Base-by-base conservation (phyloP, 1,140 invertebrate species). In the Gryon sp. region DNA sequence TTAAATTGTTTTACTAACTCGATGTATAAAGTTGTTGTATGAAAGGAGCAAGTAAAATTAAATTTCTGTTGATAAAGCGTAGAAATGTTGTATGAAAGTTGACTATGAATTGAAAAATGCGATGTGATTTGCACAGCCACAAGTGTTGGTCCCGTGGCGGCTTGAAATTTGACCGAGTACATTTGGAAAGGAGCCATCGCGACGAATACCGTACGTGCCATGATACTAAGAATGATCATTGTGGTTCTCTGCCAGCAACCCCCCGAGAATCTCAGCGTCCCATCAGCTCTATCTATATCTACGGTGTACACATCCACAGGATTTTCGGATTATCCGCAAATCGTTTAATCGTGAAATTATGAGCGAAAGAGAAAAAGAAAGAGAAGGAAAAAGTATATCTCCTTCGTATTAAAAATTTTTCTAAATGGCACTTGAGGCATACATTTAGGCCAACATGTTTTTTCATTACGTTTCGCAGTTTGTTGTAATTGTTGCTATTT, bases 341-440 rank as follows among this genome's bases (percentile, higher is more conserved):
- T 68, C 72, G 62, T 68, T 62, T 76, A 55, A 57, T 62, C 55
- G 63, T 36, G 63, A 68, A 76, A 76, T 66, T 75, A 68, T 75
- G 60, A 75, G 36, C 19, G 30, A 28, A 48, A 63, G n/a, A n/a
- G n/a, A n/a, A n/a, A n/a, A n/a, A n/a, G n/a, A n/a, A n/a, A n/a
- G n/a, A n/a, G n/a, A n/a, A n/a, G n/a, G n/a, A n/a, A n/a, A 63
- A 57, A 20, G 12, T n/a, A n/a, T n/a, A n/a, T n/a, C 19, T 30
- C 3, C 20, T n/a, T 15, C 9, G 59, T 48, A 53, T 48, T 62
- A 53, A 73, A 73, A 63, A 63, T 4, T 38, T 62, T 63, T 38
- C 68, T 63, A 46, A 62, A 62, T 40, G 52, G 28, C 32, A 52
- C 45, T 69, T 43, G 26, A 24, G 34, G n/a, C 22, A 57, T 38